Evolutionary conservation across 2,113 vertebrate species (phyloP).

Genomic region (Phoenicopterus ruber): DNA sequence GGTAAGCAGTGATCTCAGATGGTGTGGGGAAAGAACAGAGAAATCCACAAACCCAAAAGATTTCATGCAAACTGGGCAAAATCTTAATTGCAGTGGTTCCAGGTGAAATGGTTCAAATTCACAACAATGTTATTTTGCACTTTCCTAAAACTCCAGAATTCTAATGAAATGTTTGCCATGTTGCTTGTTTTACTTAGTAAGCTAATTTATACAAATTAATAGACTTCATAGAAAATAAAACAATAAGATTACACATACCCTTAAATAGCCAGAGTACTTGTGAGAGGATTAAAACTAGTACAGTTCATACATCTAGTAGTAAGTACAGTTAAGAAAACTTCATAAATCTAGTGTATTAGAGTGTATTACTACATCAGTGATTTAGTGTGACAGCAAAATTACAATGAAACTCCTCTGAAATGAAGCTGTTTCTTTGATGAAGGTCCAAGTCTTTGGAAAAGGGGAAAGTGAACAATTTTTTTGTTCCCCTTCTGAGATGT

Average conservation of each 20-base stretch:
- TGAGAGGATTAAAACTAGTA: not conserved
- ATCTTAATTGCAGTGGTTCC: not conserved
- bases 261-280: not conserved
- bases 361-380: not conserved
- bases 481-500: not conserved
- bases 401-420: not conserved
- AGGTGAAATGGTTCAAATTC: not conserved
- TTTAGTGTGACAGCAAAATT: not conserved
- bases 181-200: not conserved
- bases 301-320: not conserved
- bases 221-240: not conserved
- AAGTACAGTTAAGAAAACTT: not conserved
- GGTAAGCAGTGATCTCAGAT: not conserved
- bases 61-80: not conserved
- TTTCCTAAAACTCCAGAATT: not conserved
- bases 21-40: not conserved
- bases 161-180: not conserved
- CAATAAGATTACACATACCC: not conserved
- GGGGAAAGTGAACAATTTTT: not conserved
- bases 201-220: not conserved
- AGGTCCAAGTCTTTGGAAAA: not conserved
- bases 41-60: not conserved
- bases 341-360: not conserved
- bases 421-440: not conserved
- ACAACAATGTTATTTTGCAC: accelerated